Percentiles rank a stretch among this genome's conserved stretches.
These are phyloP conservation scores for Heliconius eleuchia DNA, from an alignment of 1,140 invertebrate species.

Conservation along the genomic window DNA sequence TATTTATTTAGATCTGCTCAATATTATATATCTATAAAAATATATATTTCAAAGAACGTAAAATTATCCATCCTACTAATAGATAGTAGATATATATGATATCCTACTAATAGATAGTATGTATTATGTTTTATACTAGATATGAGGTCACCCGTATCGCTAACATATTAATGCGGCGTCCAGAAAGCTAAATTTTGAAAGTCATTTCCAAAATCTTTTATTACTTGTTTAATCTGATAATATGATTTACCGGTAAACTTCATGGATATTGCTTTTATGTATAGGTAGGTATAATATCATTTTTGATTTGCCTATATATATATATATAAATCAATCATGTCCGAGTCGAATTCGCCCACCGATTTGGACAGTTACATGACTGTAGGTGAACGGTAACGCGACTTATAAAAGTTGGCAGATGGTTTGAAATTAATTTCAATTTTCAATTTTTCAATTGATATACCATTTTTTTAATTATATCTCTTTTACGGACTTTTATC, in stretches of 20 bases:
- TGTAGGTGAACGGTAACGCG: too few species aligned
- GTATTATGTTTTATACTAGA: too few species aligned
- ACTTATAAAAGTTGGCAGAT: too few species aligned
- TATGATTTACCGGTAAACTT: neutral
- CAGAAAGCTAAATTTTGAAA: conserved; percentile 38
- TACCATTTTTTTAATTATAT: too few species aligned
- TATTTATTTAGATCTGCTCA: too few species aligned
- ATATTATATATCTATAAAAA: too few species aligned
- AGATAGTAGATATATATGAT: neutral
- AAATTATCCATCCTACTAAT: neutral
- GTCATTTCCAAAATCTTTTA: conserved; percentile 40
- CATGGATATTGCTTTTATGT: neutral
- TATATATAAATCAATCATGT: neutral
- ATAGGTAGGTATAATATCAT: neutral
- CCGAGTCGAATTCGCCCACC: too few species aligned
- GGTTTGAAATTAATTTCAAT: too few species aligned
- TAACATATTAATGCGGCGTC: conserved; percentile 43
- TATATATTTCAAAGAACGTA: neutral
- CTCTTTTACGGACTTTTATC: too few species aligned
- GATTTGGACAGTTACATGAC: too few species aligned
- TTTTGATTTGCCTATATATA: neutral
- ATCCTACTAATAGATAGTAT: neutral
- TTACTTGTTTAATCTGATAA: neutral
- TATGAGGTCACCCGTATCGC: neutral
- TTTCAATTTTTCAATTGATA: too few species aligned